A percentile compares a stretch with the other conserved stretches of the same genome.
Evolutionary conservation across 2,113 vertebrate species (phyloP).

Genomic region (Merops nubicus): DNA sequence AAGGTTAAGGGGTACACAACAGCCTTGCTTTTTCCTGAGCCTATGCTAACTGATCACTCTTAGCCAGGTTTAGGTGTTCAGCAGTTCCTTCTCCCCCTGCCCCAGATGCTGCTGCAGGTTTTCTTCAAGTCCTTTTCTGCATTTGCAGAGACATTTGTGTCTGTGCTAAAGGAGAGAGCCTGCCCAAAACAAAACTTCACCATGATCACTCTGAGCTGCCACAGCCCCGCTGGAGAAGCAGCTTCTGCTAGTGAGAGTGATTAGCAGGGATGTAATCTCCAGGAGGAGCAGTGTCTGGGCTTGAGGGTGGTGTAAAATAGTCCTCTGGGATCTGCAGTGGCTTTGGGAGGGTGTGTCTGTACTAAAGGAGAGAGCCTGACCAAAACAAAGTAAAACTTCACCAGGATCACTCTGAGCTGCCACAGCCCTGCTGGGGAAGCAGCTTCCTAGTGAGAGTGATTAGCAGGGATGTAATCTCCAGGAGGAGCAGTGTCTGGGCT

Average conservation of each 20-base stretch:
- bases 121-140: background rate
- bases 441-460: background rate
- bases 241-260: background rate
- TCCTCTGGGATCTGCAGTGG: background rate
- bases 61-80: background rate
- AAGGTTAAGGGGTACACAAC: background rate
- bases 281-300: background rate
- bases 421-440: background rate
- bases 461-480: background rate
- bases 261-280: background rate
- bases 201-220: background rate
- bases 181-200: background rate
- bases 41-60: rapidly evolving
- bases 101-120: background rate
- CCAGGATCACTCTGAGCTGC: background rate
- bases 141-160: too few species aligned
- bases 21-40: background rate
- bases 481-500: background rate
- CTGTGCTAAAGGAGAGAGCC: background rate
- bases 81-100: background rate
- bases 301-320: background rate
- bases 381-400: background rate
- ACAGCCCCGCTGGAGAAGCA: background rate
- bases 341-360: background rate
- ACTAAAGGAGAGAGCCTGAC: background rate